Conservation (phyloP, 2,797 vertebrate species). For the Spheniscus humboldti region DNA sequence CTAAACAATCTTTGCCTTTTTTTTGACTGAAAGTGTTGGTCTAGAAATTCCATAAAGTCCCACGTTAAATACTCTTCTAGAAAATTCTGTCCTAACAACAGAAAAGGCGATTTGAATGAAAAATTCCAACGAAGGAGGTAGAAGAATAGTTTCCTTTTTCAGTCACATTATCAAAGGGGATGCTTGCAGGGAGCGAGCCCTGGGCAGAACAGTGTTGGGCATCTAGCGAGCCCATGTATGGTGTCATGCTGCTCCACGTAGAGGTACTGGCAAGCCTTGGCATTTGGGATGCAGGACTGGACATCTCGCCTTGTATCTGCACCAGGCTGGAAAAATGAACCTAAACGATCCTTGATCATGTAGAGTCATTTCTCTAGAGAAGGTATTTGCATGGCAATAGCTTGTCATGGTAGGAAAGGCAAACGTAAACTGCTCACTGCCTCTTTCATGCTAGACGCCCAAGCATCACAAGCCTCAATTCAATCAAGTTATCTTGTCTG, state of each 20-base stretch:
- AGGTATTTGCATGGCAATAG: neutral
- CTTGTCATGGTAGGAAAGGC: neutral
- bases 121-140: neutral
- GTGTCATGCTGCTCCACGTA: rapidly evolving
- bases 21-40: neutral
- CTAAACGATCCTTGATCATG: neutral
- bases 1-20: neutral
- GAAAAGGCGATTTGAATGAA: neutral
- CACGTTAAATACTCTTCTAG: neutral
- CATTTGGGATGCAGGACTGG: neutral
- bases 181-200: neutral
- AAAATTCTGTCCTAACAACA: neutral
- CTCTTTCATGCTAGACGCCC: neutral
- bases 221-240: rapidly evolving
- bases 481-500: neutral
- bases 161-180: neutral
- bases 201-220: neutral
- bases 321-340: neutral
- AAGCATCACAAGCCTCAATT: neutral
- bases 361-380: neutral
- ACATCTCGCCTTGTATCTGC: neutral
- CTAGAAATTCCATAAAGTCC: neutral
- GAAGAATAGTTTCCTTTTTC: neutral
- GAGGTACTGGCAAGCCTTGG: neutral
- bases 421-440: neutral